These are phyloP conservation scores for Bovichtus variegatus DNA, from an alignment of 2,797 vertebrate genomes.

Conservation along the genomic window DNA sequence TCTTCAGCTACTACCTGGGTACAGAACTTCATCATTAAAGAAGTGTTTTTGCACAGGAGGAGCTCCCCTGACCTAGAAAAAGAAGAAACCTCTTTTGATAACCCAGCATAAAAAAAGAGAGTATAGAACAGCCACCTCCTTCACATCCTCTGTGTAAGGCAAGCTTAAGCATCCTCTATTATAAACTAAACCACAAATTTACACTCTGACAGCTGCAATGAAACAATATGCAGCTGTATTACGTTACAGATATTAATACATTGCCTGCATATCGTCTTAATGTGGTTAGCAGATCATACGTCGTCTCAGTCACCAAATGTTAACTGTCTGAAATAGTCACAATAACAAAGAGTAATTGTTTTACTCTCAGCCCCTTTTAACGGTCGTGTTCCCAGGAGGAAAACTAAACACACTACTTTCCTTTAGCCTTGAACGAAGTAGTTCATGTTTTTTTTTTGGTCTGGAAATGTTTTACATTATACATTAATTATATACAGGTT, in stretches of 20 bases:
- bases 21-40: slow-evolving; percentile 51
- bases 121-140: slow-evolving; percentile 43
- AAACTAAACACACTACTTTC: slow-evolving; percentile 26
- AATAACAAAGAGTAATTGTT: slow-evolving; percentile 20
- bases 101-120: slow-evolving; percentile 62
- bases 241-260: slow-evolving; percentile 28
- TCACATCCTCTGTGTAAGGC: slow-evolving; percentile 49
- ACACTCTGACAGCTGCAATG: slow-evolving; percentile 7
- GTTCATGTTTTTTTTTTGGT: slow-evolving; percentile 13
- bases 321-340: slow-evolving; percentile 16
- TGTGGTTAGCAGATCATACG: slow-evolving; percentile 10
- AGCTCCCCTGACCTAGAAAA: slow-evolving; percentile 83
- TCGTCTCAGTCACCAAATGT: background rate
- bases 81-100: slow-evolving; percentile 73
- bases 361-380: slow-evolving; percentile 9
- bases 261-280: background rate
- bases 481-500: slow-evolving; percentile 29
- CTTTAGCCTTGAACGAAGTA: slow-evolving; percentile 39
- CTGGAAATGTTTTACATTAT: slow-evolving; percentile 42
- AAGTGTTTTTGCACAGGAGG: slow-evolving; percentile 56
- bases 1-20: slow-evolving; percentile 48
- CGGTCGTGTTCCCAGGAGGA: slow-evolving; percentile 15
- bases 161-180: slow-evolving; percentile 43
- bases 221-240: slow-evolving; percentile 8
- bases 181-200: slow-evolving; percentile 33